These are phyloP conservation scores for Limonius californicus DNA, from an alignment of 1,140 invertebrate species.

Conservation along the genomic window DNA sequence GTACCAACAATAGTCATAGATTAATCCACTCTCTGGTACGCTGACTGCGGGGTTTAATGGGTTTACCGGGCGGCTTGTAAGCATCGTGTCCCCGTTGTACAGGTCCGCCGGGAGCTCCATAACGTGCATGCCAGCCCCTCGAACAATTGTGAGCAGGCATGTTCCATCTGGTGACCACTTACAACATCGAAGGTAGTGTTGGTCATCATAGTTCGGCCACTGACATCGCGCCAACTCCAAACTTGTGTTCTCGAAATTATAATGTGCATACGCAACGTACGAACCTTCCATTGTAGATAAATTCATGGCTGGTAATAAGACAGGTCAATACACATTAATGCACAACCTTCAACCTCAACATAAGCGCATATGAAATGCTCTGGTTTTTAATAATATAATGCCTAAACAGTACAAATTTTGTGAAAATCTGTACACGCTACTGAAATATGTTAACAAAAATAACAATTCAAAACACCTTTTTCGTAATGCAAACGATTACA, in stretches of 20 bases:
- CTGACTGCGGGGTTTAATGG: constrained; percentile 62
- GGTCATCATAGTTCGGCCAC: constrained; percentile 47
- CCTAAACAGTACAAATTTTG: too few species aligned
- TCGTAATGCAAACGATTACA: too few species aligned
- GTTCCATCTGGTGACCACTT: constrained; percentile 82
- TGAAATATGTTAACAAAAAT: too few species aligned
- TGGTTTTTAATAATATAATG: too few species aligned
- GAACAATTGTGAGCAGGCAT: constrained; percentile 72
- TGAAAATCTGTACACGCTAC: too few species aligned
- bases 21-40: constrained; percentile 74
- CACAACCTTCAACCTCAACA: too few species aligned
- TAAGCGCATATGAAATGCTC: too few species aligned
- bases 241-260: constrained; percentile 43
- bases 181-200: constrained; percentile 62
- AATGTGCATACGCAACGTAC: constrained; percentile 38
- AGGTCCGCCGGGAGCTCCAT: constrained; percentile 74
- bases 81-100: constrained; percentile 52
- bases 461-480: too few species aligned
- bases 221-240: constrained; percentile 42
- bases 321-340: background rate
- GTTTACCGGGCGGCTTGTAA: constrained; percentile 48
- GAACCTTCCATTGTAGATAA: constrained; percentile 21
- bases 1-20: constrained; percentile 94
- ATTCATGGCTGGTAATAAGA: background rate
- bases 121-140: constrained; percentile 78